These are phyloP conservation scores for Spisula subtruncata DNA, from an alignment of 2,888 invertebrate genomes.

Conservation along the genomic window DNA sequence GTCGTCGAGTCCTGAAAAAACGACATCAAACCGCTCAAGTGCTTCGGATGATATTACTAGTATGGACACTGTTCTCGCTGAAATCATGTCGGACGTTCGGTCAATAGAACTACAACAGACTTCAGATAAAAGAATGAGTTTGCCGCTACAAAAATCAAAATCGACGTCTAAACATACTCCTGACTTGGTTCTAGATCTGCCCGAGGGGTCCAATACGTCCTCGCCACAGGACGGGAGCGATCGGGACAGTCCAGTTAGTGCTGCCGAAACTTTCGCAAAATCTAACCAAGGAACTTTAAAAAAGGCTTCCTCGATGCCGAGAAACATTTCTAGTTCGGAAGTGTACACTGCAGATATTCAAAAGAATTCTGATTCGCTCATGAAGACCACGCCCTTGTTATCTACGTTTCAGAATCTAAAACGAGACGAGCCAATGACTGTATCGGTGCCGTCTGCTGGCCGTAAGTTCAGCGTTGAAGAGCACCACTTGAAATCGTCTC, in stretches of 20 bases:
- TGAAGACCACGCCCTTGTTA: constrained; percentile 54
- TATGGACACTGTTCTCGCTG: constrained; percentile 87
- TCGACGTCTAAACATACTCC: constrained; percentile 85
- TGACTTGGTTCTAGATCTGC: constrained; percentile 87
- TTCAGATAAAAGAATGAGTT: constrained; percentile 82
- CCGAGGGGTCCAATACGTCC: constrained; percentile 81
- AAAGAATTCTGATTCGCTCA: constrained; percentile 31
- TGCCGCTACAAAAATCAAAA: constrained; percentile 81
- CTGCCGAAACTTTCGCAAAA: constrained; percentile 93
- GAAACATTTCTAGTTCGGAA: constrained; percentile 71
- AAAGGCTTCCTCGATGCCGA: constrained; percentile 88
- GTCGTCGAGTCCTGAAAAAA: constrained; percentile 66
- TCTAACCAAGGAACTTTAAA: constrained; percentile 94
- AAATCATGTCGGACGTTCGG: constrained; percentile 87
- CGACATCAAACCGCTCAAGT: constrained; percentile 63
- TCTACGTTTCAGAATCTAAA: constrained; percentile 59
- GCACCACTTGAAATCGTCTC: constrained; percentile 51
- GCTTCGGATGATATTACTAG: constrained; percentile 69
- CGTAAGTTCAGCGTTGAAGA: constrained; percentile 70
- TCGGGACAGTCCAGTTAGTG: constrained; percentile 88
- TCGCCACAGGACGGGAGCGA: constrained; percentile 83
- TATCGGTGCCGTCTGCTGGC: constrained; percentile 34
- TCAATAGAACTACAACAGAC: constrained; percentile 86
- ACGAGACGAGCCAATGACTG: constrained; percentile 43
- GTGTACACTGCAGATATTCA: constrained; percentile 49